Evolutionary conservation across 2,113 vertebrate species (phyloP).

Genomic region (Platysternon megacephalum): DNA sequence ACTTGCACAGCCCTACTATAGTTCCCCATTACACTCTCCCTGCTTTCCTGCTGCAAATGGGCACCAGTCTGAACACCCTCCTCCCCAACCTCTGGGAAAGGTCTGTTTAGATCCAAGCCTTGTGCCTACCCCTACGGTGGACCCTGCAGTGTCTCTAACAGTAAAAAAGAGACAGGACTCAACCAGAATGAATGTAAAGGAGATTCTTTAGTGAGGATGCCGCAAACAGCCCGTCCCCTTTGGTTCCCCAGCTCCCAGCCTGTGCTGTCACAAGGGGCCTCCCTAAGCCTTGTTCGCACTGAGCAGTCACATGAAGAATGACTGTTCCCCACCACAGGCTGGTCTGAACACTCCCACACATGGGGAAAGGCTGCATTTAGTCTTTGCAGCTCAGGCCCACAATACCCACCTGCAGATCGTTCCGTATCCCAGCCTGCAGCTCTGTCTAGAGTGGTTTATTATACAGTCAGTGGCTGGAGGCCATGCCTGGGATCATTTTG

Average conservation of each 20-base stretch:
- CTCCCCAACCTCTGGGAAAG: neutral
- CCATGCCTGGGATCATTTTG: neutral
- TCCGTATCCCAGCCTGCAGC: neutral
- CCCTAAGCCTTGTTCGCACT: neutral
- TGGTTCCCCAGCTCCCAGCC: neutral
- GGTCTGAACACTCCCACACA: neutral
- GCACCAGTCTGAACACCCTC: neutral
- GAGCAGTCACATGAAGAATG: neutral
- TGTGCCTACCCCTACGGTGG: neutral
- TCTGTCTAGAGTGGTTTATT: neutral
- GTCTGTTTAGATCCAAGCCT: neutral
- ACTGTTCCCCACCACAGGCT: neutral
- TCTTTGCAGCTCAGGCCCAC: neutral
- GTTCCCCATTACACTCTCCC: neutral
- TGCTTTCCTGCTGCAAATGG: neutral
- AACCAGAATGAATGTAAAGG: neutral
- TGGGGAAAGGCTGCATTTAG: neutral
- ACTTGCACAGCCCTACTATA: neutral
- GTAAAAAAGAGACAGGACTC: neutral
- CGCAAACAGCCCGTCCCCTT: neutral
- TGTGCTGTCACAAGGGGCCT: too few species aligned
- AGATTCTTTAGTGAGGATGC: neutral
- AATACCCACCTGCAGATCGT: neutral
- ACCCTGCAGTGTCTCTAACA: neutral
- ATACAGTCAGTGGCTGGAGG: neutral